Base-by-base conservation (phyloP, 2,113 vertebrate species). In the Pampusana beccarii region DNA sequence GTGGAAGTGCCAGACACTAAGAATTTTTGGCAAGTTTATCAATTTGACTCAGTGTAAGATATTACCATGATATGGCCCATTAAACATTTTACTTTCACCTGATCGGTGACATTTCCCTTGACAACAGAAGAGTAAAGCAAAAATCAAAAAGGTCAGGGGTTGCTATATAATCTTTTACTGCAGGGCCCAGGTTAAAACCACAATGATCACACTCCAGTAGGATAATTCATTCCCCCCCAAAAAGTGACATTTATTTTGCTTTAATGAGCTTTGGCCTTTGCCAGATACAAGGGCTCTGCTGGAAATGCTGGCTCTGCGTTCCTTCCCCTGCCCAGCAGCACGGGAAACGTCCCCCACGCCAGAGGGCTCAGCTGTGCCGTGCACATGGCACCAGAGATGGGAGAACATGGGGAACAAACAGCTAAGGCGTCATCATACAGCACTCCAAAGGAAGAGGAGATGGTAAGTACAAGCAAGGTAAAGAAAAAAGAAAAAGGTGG, bases 131-230 rank as follows among this genome's bases (percentile, higher is more conserved):
- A 92, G 74, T 57, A 91, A 97, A 96, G 85, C 62, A 94, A 80
- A 96, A 97, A 97, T 97, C 97, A 93, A 97, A 97, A 97, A 98
- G 97, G 98, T 97, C 96, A 98, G 97, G 94, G 95, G 97, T 94
- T 94, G 85, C 70, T 81, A 65, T 80, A 91, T 97, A 95, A 97
- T 96, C 95, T 97, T 96, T 97, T 91, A 96, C 95, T 94, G 90
- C 80, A 86, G 97, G 95, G 96, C 95, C 86, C 90, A 92, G 97
- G 97, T 97, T 97, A 98, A 97, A 98, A 95, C 91, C 94, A 92
- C 96, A 98, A 96, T 96, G 95, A 97, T 97, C 96, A 97, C 92
- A 88, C 92, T 96, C 94, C 94, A 72, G 83, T 78, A 91, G 88
- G 81, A 91, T 92, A 93, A 97, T 94, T 92, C 87, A 80, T 88